A percentile compares a stretch with the other conserved stretches of the same genome.
Evolutionary conservation across 2,113 vertebrate genomes (phyloP).

Genomic region (Leptocoma aspasia): DNA sequence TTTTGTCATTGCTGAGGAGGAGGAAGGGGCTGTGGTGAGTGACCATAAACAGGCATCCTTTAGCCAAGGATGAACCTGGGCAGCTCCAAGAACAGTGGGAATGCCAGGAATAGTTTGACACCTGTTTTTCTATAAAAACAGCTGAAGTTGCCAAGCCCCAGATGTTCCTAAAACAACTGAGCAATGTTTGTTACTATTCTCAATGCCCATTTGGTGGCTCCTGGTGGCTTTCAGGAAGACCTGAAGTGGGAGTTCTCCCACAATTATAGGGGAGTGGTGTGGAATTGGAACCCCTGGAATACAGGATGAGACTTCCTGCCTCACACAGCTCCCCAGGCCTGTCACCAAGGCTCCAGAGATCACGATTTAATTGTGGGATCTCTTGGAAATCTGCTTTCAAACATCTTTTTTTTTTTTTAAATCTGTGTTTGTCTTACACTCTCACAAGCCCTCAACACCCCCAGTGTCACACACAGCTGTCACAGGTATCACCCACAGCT

Average conservation of each 20-base stretch:
- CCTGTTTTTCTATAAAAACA: neutral
- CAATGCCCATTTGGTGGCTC: neutral
- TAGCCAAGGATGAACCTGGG: neutral
- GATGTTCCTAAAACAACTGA: neutral
- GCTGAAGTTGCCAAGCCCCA: neutral
- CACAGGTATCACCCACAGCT: neutral
- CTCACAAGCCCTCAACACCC: neutral
- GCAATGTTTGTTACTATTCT: neutral
- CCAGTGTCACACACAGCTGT: neutral
- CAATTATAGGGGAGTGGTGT: rapidly evolving
- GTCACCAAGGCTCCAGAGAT: neutral
- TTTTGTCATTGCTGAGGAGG: neutral
- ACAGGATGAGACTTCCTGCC: neutral
- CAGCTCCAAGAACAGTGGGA: neutral
- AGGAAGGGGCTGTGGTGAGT: neutral
- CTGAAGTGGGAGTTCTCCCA: neutral
- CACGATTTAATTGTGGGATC: neutral
- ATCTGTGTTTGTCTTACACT: rapidly evolving
- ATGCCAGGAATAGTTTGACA: neutral
- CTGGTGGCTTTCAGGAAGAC: neutral
- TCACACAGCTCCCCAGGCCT: neutral
- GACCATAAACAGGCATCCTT: neutral
- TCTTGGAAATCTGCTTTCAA: neutral
- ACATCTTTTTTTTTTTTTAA: rapidly evolving
- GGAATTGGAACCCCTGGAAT: neutral